Evolutionary conservation across 2,888 invertebrate species (phyloP).

Genomic region (Eretmocerus hayati): DNA sequence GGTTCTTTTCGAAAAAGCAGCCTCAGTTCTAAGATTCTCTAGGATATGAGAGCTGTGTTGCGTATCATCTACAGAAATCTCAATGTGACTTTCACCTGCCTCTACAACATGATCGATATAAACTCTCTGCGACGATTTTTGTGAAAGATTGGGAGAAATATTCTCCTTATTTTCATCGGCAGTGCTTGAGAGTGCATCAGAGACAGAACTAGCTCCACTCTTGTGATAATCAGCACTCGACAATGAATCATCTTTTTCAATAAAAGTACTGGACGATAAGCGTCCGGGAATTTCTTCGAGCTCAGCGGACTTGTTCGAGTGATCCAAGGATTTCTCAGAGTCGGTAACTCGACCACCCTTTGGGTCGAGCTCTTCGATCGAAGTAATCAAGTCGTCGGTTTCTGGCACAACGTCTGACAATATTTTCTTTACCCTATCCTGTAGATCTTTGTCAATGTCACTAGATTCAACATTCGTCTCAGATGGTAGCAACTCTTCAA

Average conservation of each 20-base stretch:
- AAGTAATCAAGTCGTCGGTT: slow-evolving; percentile 20
- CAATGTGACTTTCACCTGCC: too few relatives aligned
- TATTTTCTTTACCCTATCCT: slow-evolving; percentile 14
- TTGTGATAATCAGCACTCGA: slow-evolving; percentile 10
- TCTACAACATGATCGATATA: too few relatives aligned
- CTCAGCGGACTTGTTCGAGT: slow-evolving; percentile 10
- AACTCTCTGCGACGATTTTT: slow-evolving; percentile 6
- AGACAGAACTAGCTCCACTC: slow-evolving; percentile 30
- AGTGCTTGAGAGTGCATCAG: slow-evolving; percentile 30
- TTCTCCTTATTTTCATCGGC: slow-evolving; percentile 17
- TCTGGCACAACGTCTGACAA: slow-evolving; percentile 20
- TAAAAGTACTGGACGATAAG: slow-evolving; percentile 28
- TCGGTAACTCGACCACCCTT: slow-evolving; percentile 39
- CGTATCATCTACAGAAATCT: too few relatives aligned
- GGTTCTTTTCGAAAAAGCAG: background rate
- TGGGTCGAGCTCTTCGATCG: slow-evolving; percentile 34
- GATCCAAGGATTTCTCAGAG: slow-evolving; percentile 39
- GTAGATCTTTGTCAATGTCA: slow-evolving; percentile 11
- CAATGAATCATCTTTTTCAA: slow-evolving; percentile 2
- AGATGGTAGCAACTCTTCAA: slow-evolving; percentile 28
- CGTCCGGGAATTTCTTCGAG: slow-evolving; percentile 17
- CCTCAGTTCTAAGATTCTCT: too few relatives aligned
- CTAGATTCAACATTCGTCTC: slow-evolving; percentile 15
- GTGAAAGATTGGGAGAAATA: slow-evolving; percentile 7
- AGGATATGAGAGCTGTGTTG: too few relatives aligned